phyloP scores from a whole-genome alignment of 64 coral and sea anemone species.

The Pachyseris speciosa region DNA sequence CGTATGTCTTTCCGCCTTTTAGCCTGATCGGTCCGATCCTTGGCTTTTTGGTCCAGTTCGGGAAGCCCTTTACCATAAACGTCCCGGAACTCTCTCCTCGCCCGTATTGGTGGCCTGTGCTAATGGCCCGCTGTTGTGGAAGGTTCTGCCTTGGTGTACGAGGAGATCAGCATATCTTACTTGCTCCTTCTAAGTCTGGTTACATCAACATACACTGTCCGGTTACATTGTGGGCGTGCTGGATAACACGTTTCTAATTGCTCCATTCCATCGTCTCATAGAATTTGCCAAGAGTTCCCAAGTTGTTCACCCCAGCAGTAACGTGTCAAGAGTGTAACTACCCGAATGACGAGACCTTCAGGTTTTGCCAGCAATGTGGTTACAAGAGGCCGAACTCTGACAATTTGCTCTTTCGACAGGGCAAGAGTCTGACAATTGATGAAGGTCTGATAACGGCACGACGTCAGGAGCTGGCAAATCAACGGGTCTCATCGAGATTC shows the following conservation, averaged over 20 bases:
- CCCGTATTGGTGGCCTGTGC: constrained; percentile 56
- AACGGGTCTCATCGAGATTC: not conserved
- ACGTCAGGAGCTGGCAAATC: not conserved
- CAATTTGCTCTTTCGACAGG: not conserved
- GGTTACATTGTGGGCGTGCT: not conserved
- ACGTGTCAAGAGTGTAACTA: constrained; percentile 3
- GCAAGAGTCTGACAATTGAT: not conserved
- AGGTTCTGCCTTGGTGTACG: not conserved
- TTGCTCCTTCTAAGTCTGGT: not conserved
- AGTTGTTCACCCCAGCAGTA: constrained; percentile 5
- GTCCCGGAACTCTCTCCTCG: constrained; percentile 3
- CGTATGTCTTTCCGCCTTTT: constrained; percentile 39
- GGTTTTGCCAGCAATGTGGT: constrained; percentile 49
- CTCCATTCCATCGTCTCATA: not conserved
- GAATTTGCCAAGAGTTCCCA: constrained; percentile 21
- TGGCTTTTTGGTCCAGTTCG: not conserved
- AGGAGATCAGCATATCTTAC: not conserved
- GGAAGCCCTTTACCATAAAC: not conserved
- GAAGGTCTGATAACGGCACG: not conserved
- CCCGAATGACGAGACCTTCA: constrained; percentile 3
- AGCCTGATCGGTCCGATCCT: constrained; percentile 33
- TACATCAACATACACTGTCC: not conserved
- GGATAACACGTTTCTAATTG: not conserved
- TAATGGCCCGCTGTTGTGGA: not conserved
- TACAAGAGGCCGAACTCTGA: not conserved